These are phyloP conservation scores for Mesorhabditis belari DNA, from an alignment of 2,888 invertebrate species.

Conservation along the genomic window DNA sequence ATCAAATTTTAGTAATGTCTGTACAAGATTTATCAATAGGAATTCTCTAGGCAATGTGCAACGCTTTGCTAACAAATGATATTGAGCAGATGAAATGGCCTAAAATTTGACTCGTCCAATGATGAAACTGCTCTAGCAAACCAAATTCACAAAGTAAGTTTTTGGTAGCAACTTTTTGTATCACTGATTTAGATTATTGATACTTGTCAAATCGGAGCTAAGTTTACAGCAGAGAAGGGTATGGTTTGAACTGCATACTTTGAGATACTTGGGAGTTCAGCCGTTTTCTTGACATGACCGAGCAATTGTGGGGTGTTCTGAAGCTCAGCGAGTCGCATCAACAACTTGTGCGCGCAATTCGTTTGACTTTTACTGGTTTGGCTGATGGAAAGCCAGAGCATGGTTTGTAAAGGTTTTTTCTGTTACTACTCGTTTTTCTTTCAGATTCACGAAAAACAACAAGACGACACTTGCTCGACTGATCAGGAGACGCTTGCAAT, in stretches of 20 bases:
- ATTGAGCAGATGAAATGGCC: constrained; percentile 7
- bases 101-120: neutral
- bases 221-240: too few species aligned
- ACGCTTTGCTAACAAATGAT: neutral
- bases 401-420: too few species aligned
- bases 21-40: neutral
- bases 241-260: too few species aligned
- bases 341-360: constrained; percentile 2
- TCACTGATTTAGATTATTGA: neutral
- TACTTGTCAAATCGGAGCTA: too few species aligned
- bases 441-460: too few species aligned
- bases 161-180: neutral
- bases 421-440: too few species aligned
- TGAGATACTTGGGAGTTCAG: too few species aligned
- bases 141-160: neutral
- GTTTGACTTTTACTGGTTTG: constrained; percentile 6
- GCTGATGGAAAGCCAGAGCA: constrained; percentile 1
- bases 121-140: neutral
- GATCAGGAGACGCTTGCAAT: constrained; percentile 8
- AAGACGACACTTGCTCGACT: constrained; percentile 10
- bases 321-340: constrained; percentile 1
- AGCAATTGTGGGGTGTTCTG: constrained; percentile 10
- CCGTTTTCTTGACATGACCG: constrained; percentile 10
- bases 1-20: constrained; percentile 5
- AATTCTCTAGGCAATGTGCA: constrained; percentile 1